A percentile compares a stretch with the other conserved stretches of the same genome.
phyloP scores from a whole-genome alignment of 2,113 vertebrate species.

The Melanocharis versteri region DNA sequence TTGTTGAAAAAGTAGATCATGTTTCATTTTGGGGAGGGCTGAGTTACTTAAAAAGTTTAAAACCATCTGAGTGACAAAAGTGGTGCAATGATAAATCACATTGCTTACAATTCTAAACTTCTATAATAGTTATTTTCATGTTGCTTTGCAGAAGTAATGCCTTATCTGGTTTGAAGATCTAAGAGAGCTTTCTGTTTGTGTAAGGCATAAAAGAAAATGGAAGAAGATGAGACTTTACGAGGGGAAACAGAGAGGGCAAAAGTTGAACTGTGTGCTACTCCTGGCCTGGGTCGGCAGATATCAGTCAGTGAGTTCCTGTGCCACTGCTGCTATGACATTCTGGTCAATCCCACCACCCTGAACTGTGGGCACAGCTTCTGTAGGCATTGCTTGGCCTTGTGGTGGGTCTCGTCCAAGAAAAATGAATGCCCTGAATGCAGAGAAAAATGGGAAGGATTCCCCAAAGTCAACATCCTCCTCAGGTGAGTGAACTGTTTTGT shows the following conservation, averaged over 20 bases:
- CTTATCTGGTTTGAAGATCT: background rate
- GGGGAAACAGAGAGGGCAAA: background rate
- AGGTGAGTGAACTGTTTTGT: conserved; percentile 70
- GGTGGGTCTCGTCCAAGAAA: conserved; percentile 90
- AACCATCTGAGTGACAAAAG: background rate
- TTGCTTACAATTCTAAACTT: background rate
- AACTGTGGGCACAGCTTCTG: conserved; percentile 97
- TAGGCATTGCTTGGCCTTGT: conserved; percentile 89
- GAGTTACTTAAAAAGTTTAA: background rate
- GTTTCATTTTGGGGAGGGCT: background rate
- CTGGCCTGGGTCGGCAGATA: conserved; percentile 41
- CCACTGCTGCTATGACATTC: conserved; percentile 91
- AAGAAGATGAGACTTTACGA: conserved; percentile 35
- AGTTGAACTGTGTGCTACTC: background rate
- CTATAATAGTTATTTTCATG: background rate
- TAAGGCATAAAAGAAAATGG: conserved; percentile 62
- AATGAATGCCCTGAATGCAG: conserved; percentile 93
- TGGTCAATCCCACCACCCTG: conserved; percentile 90
- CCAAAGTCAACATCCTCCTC: conserved; percentile 92
- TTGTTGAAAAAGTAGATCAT: background rate
- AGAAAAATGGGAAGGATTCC: conserved; percentile 94
- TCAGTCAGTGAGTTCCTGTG: conserved; percentile 87
- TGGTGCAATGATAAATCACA: background rate
- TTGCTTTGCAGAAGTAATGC: conserved; percentile 43
- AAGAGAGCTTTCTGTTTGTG: background rate